Conservation (phyloP, 2,113 vertebrate genomes). For the Epinephelus lanceolatus region DNA sequence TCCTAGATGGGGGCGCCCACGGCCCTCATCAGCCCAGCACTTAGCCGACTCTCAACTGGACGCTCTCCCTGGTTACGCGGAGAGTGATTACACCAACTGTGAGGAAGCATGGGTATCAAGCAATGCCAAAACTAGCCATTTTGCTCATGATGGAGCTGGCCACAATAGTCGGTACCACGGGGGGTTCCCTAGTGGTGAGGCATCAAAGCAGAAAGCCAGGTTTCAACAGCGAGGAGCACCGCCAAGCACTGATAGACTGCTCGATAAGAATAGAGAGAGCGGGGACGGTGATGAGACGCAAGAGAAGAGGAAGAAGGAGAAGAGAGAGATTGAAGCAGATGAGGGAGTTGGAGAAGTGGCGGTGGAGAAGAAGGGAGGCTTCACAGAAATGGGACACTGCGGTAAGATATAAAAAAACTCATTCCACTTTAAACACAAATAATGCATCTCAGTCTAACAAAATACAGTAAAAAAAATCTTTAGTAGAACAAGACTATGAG, state of each 20-base stretch:
- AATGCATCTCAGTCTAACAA: not conserved
- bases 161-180: constrained; percentile 51
- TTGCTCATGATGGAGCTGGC: constrained; percentile 48
- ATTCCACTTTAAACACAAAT: not conserved
- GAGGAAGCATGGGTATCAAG: constrained; percentile 73
- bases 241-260: constrained; percentile 44
- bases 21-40: constrained; percentile 65
- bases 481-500: no score
- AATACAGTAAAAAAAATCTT: not conserved
- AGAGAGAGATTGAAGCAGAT: constrained; percentile 78
- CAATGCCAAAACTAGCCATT: constrained; percentile 53
- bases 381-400: constrained; percentile 50
- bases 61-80: constrained; percentile 41
- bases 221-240: constrained; percentile 59
- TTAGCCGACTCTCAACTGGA: constrained; percentile 77
- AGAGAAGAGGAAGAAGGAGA: constrained; percentile 81
- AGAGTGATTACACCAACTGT: constrained; percentile 69
- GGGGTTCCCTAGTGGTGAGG: constrained; percentile 42
- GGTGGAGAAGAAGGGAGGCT: constrained; percentile 61
- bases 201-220: constrained; percentile 71
- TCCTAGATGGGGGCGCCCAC: constrained; percentile 70
- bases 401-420: constrained; percentile 61
- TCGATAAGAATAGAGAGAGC: constrained; percentile 70
- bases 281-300: constrained; percentile 59
- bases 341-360: constrained; percentile 80